These are phyloP conservation scores for Drosophila albomicans DNA, from an alignment of 1,140 invertebrate genomes.

Conservation along the genomic window DNA sequence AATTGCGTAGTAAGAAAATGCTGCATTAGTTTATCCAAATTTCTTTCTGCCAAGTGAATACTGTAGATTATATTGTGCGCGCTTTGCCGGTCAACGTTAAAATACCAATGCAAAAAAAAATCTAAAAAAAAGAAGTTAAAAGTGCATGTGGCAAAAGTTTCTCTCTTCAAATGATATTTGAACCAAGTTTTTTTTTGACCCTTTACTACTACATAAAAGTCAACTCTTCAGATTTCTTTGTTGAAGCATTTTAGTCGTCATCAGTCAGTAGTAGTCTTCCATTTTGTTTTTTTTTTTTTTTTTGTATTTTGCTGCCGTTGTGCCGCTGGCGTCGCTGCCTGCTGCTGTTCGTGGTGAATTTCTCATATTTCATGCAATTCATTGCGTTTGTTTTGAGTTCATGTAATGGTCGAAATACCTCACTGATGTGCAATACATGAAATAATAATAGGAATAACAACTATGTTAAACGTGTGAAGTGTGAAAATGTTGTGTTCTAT, in stretches of 20 bases:
- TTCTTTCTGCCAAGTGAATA: constrained; percentile 19
- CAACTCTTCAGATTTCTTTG: constrained; percentile 75
- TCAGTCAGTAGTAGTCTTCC: constrained; percentile 67
- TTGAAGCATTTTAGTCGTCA: constrained; percentile 70
- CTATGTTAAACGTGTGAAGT: constrained; percentile 21
- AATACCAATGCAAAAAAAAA: neutral
- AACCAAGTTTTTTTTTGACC: neutral
- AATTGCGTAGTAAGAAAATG: constrained; percentile 73
- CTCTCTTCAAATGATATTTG: constrained; percentile 28
- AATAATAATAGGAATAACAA: neutral
- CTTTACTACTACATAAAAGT: constrained; percentile 30
- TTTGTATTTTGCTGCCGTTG: constrained; percentile 50
- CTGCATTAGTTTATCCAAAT: constrained; percentile 34
- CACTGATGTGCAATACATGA: neutral
- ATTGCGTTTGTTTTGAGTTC: constrained; percentile 60
- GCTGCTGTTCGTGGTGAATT: constrained; percentile 73
- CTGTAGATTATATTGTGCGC: constrained; percentile 16
- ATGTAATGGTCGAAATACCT: constrained; percentile 10
- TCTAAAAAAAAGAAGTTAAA: neutral
- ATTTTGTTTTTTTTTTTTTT: constrained; percentile 75
- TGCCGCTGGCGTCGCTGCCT: constrained; percentile 44
- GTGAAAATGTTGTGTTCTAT: constrained; percentile 30
- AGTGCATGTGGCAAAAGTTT: constrained; percentile 35
- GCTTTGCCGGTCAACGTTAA: constrained; percentile 33
- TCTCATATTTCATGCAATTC: constrained; percentile 65